Percentiles rank a stretch among this genome's conserved stretches.
Evolutionary conservation across 2,888 invertebrate species (phyloP).

Genomic region (Druceiella hillmani): DNA sequence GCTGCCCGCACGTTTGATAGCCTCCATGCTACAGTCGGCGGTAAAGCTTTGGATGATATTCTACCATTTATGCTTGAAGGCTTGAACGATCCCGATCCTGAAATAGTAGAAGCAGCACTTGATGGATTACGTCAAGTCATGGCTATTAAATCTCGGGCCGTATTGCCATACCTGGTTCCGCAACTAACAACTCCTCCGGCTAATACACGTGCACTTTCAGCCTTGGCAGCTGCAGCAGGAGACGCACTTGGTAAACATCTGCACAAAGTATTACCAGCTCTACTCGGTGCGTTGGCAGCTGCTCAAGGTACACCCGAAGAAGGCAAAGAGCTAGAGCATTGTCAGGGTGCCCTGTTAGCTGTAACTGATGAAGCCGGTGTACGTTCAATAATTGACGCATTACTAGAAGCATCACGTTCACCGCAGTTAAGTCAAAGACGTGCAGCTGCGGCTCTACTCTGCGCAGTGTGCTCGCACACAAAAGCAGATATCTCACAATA

Average conservation of each 20-base stretch:
- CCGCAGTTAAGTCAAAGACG: conserved; percentile 61
- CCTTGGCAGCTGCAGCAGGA: conserved; percentile 91
- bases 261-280: conserved; percentile 86
- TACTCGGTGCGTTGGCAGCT: conserved; percentile 69
- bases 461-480: conserved; percentile 85
- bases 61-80: conserved; percentile 81
- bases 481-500: conserved; percentile 84
- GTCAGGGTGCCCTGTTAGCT: conserved; percentile 88
- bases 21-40: conserved; percentile 90
- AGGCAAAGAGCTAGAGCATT: conserved; percentile 79
- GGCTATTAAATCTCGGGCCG: conserved; percentile 93
- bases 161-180: conserved; percentile 93
- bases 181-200: conserved; percentile 85
- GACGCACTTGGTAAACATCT: conserved; percentile 88
- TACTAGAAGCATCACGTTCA: conserved; percentile 70
- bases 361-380: conserved; percentile 85
- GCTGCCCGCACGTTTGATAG: conserved; percentile 97
- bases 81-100: conserved; percentile 69
- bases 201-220: conserved; percentile 90
- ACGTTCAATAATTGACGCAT: conserved; percentile 78
- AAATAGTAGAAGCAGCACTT: conserved; percentile 81
- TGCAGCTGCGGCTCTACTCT: conserved; percentile 81
- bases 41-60: conserved; percentile 93
- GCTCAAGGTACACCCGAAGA: conserved; percentile 63
- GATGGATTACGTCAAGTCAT: conserved; percentile 97